These are phyloP conservation scores for Hemichromis elongatus DNA, from an alignment of 2,113 vertebrate genomes.

Conservation along the genomic window DNA sequence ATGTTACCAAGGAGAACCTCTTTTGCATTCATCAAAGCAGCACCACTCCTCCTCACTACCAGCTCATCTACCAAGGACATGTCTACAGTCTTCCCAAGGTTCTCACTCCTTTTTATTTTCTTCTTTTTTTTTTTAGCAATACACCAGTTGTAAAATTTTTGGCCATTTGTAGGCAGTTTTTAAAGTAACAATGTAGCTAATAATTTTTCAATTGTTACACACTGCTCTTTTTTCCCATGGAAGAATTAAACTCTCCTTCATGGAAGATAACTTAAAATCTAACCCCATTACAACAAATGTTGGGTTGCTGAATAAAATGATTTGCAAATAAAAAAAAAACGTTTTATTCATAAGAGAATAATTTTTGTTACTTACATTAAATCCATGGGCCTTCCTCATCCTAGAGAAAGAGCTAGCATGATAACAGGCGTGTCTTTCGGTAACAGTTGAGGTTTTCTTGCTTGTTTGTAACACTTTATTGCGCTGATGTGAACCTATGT, in stretches of 20 bases:
- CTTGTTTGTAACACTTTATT: neutral
- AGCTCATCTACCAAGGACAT: constrained; percentile 89
- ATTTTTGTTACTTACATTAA: fast-evolving
- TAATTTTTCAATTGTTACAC: neutral
- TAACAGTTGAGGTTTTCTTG: neutral
- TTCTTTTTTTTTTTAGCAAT: neutral
- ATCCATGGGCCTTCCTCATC: neutral
- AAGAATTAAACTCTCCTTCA: neutral
- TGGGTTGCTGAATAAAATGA: fast-evolving
- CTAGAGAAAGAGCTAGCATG: neutral
- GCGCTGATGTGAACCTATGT: neutral
- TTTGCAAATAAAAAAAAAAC: neutral
- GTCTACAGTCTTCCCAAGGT: constrained; percentile 93
- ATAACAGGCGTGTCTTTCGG: neutral
- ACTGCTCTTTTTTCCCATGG: neutral
- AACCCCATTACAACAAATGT: neutral
- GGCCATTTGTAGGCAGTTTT: neutral
- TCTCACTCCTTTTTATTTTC: neutral
- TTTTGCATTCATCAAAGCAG: constrained; percentile 94
- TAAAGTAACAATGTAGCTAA: neutral
- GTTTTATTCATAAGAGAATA: neutral
- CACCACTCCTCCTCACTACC: constrained; percentile 89
- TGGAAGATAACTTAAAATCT: neutral
- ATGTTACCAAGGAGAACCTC: constrained; percentile 88
- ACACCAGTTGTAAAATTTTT: neutral